phyloP scores from a whole-genome alignment of 2,888 invertebrate genomes.

The Yponomeuta cagnagella region DNA sequence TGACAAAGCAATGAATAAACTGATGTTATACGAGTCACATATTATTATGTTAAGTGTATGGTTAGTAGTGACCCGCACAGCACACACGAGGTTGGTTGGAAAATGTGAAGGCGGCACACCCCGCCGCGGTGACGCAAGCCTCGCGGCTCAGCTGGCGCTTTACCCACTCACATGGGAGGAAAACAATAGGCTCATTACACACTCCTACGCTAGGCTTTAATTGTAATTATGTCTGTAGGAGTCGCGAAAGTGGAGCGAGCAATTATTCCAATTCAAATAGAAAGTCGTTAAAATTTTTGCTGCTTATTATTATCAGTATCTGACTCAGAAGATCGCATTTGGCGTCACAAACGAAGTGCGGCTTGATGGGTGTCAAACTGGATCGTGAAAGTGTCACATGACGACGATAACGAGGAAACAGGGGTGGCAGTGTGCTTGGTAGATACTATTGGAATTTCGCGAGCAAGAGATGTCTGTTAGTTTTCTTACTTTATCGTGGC shows the following conservation, averaged over 20 bases:
- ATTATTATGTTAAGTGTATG: no score
- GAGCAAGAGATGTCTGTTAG: neutral
- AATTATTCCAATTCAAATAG: neutral
- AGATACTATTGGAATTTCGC: neutral
- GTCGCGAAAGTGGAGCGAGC: neutral
- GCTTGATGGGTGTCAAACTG: neutral
- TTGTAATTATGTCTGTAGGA: neutral
- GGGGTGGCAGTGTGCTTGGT: neutral
- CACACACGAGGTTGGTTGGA: neutral
- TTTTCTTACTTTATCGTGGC: neutral
- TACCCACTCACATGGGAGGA: neutral
- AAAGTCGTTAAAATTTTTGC: neutral
- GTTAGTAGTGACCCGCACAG: neutral
- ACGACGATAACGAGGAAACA: neutral
- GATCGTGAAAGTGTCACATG: neutral
- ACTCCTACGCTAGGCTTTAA: neutral
- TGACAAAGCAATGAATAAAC: no score
- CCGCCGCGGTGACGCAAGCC: constrained; percentile 8
- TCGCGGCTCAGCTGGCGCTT: neutral
- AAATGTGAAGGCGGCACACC: constrained; percentile 7
- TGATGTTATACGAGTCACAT: no score
- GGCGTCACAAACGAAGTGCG: neutral
- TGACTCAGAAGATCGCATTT: neutral
- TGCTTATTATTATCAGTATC: neutral
- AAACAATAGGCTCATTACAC: neutral